Evolutionary conservation across 92 coral and sea anemone species (phyloP).

Genomic region (Umimayanthus kanabou): DNA sequence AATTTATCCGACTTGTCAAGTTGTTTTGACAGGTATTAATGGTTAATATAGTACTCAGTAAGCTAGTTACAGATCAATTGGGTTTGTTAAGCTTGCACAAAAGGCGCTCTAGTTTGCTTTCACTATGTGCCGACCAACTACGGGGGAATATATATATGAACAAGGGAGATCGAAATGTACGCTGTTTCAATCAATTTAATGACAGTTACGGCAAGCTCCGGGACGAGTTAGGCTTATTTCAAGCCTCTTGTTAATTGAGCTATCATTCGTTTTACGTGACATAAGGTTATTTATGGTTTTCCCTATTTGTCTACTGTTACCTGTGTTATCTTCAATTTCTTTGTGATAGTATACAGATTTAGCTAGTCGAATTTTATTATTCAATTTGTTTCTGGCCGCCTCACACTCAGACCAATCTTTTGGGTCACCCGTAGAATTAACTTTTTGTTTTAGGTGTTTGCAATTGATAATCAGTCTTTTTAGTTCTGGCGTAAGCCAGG

Average conservation of each 20-base stretch:
- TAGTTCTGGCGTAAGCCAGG: neutral
- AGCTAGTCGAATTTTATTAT: neutral
- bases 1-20: too few relatives aligned
- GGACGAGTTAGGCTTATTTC: too few relatives aligned
- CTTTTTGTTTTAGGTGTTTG: neutral
- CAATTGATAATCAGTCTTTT: conserved; percentile 2
- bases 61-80: too few relatives aligned
- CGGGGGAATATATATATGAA: too few relatives aligned
- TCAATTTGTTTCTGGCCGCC: neutral
- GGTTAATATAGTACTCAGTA: too few relatives aligned
- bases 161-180: too few relatives aligned
- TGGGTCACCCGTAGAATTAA: neutral
- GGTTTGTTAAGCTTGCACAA: too few relatives aligned
- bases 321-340: neutral
- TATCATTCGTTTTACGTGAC: conserved; percentile 7
- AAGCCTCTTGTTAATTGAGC: neutral
- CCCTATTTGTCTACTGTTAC: neutral
- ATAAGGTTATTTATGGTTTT: conserved; percentile 6
- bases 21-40: too few relatives aligned
- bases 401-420: neutral
- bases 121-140: too few relatives aligned
- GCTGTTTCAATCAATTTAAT: too few relatives aligned
- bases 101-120: too few relatives aligned
- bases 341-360: conserved; percentile 1
- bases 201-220: too few relatives aligned